Evolutionary conservation across 2,113 vertebrate species (phyloP).

Genomic region (Microcebus lehilahytsara): DNA sequence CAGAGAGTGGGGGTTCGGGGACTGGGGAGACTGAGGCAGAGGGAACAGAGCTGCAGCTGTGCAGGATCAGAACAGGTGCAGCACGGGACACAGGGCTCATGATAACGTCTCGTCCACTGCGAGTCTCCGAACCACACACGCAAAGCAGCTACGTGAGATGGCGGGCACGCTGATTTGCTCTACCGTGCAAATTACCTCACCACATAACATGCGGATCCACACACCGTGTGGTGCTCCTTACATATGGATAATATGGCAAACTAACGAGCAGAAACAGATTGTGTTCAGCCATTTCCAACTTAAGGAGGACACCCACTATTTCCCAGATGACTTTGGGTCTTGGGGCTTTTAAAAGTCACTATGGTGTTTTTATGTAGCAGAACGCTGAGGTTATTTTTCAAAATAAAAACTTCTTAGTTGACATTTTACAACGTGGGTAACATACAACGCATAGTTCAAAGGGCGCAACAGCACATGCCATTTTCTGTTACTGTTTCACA

Average conservation of each 20-base stretch:
- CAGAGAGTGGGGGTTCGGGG: not conserved
- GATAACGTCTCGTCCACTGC: no score
- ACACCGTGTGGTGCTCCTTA: no score
- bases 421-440: no score
- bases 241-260: not conserved
- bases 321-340: not conserved
- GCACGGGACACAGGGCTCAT: not conserved
- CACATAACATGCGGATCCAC: no score
- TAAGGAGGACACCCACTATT: fast-evolving
- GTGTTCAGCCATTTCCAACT: fast-evolving
- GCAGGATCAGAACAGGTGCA: no score
- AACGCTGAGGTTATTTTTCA: not conserved
- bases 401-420: no score
- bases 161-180: fast-evolving
- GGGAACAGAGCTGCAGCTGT: fast-evolving
- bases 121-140: not conserved
- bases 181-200: not conserved
- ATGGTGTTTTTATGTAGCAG: fast-evolving
- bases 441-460: fast-evolving
- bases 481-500: fast-evolving
- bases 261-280: fast-evolving
- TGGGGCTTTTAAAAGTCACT: not conserved
- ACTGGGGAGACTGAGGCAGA: fast-evolving
- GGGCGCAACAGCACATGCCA: fast-evolving
- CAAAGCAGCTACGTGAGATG: not conserved